These are phyloP conservation scores for Idaea aversata DNA, from an alignment of 2,888 invertebrate genomes.

Conservation along the genomic window DNA sequence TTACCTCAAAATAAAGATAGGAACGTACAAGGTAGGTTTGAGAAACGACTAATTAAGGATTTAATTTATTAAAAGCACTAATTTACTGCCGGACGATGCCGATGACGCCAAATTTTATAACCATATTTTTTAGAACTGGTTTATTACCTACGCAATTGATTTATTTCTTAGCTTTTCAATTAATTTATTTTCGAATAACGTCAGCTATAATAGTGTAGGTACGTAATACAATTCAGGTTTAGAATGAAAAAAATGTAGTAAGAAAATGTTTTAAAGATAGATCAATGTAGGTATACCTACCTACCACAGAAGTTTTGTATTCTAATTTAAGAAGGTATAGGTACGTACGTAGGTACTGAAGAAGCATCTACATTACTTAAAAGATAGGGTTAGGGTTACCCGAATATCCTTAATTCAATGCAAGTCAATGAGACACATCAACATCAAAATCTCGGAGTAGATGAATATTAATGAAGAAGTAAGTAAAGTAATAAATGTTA, in stretches of 20 bases:
- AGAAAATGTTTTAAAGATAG: neutral
- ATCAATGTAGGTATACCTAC: no score
- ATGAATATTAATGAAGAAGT: no score
- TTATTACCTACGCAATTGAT: neutral
- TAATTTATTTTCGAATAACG: neutral
- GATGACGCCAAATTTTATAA: neutral
- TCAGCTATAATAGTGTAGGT: neutral
- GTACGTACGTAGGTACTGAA: neutral
- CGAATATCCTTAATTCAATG: neutral
- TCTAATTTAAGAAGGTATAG: neutral
- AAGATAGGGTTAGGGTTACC: no score
- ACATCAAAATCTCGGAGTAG: neutral
- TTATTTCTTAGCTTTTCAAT: conserved; percentile 1
- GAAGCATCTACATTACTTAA: no score
- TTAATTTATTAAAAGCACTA: no score
- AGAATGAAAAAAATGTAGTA: neutral
- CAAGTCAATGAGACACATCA: neutral
- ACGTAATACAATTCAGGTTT: neutral
- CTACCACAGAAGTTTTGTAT: no score
- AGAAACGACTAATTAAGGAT: no score
- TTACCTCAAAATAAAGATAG: neutral
- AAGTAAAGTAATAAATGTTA: no score
- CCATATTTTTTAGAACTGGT: neutral
- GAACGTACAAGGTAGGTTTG: neutral
- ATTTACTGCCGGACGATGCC: neutral